Percentiles rank a stretch among this genome's conserved stretches.
Conservation (phyloP, 2,113 vertebrate genomes). For the Oncorhynchus gorbuscha region DNA sequence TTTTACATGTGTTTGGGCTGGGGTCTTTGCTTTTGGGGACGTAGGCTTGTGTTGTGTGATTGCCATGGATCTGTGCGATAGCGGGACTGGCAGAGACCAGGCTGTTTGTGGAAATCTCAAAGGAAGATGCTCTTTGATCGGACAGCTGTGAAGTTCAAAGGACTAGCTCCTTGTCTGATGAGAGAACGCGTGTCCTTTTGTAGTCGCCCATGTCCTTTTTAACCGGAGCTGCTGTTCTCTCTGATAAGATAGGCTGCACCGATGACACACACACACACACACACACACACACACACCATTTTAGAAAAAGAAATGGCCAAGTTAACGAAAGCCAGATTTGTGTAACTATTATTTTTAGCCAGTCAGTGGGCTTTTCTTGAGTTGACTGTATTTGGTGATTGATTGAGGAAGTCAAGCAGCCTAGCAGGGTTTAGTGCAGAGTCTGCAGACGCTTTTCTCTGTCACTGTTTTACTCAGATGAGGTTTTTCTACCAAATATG, state of each 20-base stretch:
- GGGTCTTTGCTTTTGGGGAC: not conserved
- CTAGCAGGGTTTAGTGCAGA: no score
- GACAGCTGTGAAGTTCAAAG: slow-evolving; percentile 60
- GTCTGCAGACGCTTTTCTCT: not conserved
- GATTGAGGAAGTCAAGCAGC: not conserved
- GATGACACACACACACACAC: not conserved
- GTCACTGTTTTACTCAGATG: slow-evolving; percentile 10
- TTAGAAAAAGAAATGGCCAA: not conserved
- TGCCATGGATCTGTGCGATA: not conserved
- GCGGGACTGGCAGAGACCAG: slow-evolving; percentile 14
- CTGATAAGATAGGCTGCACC: not conserved
- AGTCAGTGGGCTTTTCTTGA: not conserved
- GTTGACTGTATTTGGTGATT: slow-evolving; percentile 3
- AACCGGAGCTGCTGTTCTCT: slow-evolving; percentile 25
- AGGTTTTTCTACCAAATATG: slow-evolving; percentile 43
- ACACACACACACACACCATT: not conserved
- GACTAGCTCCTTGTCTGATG: slow-evolving; percentile 25
- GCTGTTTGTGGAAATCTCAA: slow-evolving; percentile 40
- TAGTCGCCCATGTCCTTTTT: slow-evolving; percentile 17
- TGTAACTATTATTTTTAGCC: not conserved
- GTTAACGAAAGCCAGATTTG: not conserved
- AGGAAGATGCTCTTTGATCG: slow-evolving; percentile 48
- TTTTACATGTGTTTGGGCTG: not conserved
- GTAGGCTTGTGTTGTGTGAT: not conserved
- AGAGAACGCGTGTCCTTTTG: slow-evolving; percentile 20